Evolutionary conservation across 2,888 invertebrate species (phyloP).

Genomic region (Byasa hedistus): DNA sequence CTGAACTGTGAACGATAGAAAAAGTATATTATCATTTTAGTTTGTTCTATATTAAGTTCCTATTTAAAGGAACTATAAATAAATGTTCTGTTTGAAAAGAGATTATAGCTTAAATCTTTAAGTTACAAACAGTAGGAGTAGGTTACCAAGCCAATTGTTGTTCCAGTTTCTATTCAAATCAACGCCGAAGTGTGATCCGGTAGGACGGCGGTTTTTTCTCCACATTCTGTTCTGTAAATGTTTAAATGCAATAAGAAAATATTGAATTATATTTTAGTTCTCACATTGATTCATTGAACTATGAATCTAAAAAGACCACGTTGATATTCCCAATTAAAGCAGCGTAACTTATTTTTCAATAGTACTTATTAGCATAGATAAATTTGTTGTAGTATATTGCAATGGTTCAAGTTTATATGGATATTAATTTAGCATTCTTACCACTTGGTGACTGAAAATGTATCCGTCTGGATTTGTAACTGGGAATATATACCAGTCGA

Average conservation of each 20-base stretch:
- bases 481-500: conserved; percentile 88
- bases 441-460: conserved; percentile 82
- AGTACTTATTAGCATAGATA: too few species aligned
- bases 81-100: neutral
- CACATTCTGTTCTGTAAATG: conserved; percentile 81
- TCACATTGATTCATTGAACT: too few species aligned
- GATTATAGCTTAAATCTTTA: neutral
- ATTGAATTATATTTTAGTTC: neutral
- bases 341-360: too few species aligned
- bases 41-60: too few species aligned
- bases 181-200: conserved; percentile 79
- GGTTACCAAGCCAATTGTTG: conserved; percentile 82
- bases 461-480: conserved; percentile 89
- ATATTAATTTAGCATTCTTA: conserved; percentile 38
- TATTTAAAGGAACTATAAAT: too few species aligned
- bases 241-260: neutral
- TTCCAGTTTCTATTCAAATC: conserved; percentile 91
- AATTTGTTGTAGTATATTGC: too few species aligned
- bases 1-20: conserved; percentile 47
- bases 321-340: too few species aligned
- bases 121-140: conserved; percentile 15
- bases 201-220: conserved; percentile 82
- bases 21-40: neutral
- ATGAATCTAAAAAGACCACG: too few species aligned
- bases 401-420: neutral